Conservation (phyloP, 1,140 invertebrate species). For the Papilio dardanus region DNA sequence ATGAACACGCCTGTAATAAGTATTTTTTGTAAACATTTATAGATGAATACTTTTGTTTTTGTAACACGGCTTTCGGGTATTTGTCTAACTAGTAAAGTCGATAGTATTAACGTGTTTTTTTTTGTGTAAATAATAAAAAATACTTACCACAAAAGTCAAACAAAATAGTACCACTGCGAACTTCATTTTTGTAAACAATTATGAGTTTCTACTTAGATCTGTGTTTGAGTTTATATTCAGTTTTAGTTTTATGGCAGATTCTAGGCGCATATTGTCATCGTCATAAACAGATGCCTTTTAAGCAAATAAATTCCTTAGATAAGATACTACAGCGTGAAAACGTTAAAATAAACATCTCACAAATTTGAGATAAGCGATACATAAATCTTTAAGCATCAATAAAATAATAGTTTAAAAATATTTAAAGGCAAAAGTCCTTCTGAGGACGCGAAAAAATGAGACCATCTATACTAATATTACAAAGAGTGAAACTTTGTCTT, state of each 20-base stretch:
- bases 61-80: too few species aligned
- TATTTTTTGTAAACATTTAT: too few species aligned
- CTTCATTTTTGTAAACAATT: background rate
- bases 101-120: too few species aligned
- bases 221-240: background rate
- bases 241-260: conserved; percentile 18
- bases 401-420: background rate
- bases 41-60: too few species aligned
- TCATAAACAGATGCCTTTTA: background rate
- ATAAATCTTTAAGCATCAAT: background rate
- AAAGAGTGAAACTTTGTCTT: too few species aligned
- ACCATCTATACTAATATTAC: too few species aligned
- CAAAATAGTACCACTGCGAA: background rate
- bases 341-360: background rate
- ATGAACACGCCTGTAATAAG: conserved; percentile 39
- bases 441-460: background rate
- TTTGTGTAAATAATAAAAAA: too few species aligned
- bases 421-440: background rate
- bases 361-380: background rate
- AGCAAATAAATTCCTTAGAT: conserved; percentile 9
- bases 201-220: background rate
- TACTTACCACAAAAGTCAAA: background rate
- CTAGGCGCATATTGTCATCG: background rate
- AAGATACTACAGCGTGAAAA: background rate
- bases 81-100: too few species aligned